Base-by-base conservation (phyloP, 2,797 vertebrate species). In the Molossus alvarezi region DNA sequence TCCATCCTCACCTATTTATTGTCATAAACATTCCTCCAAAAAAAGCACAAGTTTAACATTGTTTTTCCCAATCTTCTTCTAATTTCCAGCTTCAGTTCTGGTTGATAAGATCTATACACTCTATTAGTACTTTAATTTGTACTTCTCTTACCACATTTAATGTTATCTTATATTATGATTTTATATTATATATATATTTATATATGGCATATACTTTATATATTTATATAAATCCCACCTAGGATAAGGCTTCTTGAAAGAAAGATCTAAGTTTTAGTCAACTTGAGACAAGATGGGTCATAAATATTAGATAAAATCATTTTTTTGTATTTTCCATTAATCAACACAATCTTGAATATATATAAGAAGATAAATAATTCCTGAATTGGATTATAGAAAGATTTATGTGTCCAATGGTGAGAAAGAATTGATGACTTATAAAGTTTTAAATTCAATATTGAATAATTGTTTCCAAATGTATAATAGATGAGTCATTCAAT, bases 391-490 rank as follows among this genome's bases (percentile, higher is more conserved):
- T 57, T 57, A 90, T 51, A 80, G 18, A 71, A 85, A 79, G 33
- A 75, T 45, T 69, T 13, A 13, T 72, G 10, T 41, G 17, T 85
- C 18, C 14, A 18, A 82, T 2, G 89, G 41, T 85, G 62, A 71
- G 10, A 86, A 48, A 60, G 23, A 94, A 41, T 27, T 53, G 23
- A 41, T 29, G 53, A 67, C 57, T 62, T 80, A 51, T 85, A 48
- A 82, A 69, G 18, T 73, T 71, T 90, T 77, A 82, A 83, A 62
- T 88, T 90, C 29, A 60, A 18, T 90, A 79, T 65, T 86, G 29
- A 87, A 80, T 33, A 81, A 71, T n/a, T 87, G 1, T 90, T 94
- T 73, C 48, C 15, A 94, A 75, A 87, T 90, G 73, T 80, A 71
- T 71, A 45, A 83, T 60, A 5, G 5, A 12, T 79, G 15, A 87